Evolutionary conservation across 1,140 invertebrate genomes (phyloP), one percentile per base, ranked within the genome.

Genomic region (Drosophila persimilis): DNA sequence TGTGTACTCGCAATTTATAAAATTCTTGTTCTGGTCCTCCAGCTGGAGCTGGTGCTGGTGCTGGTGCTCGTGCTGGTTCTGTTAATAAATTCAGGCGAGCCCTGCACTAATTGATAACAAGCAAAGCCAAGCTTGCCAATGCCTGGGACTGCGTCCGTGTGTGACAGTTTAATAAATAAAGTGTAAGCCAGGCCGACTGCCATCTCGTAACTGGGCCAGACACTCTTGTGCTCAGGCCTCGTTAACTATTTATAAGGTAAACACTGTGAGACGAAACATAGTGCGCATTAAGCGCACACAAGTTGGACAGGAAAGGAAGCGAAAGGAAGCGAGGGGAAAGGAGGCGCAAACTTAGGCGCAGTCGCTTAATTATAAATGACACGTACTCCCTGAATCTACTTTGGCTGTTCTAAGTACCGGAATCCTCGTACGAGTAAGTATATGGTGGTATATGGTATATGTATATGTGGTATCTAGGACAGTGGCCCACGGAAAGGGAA

Each of bases 321-420:
- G 20, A 20, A 20, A 20, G 20, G 20, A 20, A 20, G 20, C 20
- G 20, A 20, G 1, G 20, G 20, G 20, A 20, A 74, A 77, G 52
- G 54, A 73, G 54, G 66, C 66, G 66, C 72, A 70, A 75, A 73
- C 78, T 88, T 81, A 66, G 80, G 84, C 78, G 72, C 73, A 83
- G 63, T 88, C 83, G 78, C 83, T 88, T 88, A 88, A 88, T 88
- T 88, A 88, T 88, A 88, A 88, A 88, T 88, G 83, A 88, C 83
- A 86, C 83, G 81, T 86, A 73, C 58, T 73, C 9, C 52, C 11
- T 17, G 20, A 15, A 43, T 9, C 50, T 73, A 41, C 53, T 66
- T 57, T 48, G 43, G 31, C 35, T 39, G 51, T 13, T 45, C 71
- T 22, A 39, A 11, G 11, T 39, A 39, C 35, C 11, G 35, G 35